phyloP scores from a whole-genome alignment of 2,113 vertebrate species.

The Rhombomys opimus region DNA sequence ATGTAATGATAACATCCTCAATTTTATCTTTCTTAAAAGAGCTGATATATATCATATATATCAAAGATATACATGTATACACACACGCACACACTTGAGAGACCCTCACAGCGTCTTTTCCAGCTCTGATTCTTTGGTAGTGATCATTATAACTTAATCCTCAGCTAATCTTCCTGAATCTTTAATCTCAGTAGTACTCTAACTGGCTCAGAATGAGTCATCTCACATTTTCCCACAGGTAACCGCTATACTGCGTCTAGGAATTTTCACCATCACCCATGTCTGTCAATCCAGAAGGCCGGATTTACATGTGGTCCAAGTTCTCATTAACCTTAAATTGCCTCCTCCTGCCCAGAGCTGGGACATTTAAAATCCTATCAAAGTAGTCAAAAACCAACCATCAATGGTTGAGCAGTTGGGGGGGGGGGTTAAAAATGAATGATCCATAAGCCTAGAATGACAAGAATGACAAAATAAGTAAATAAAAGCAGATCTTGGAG shows the following conservation, averaged over 20 bases:
- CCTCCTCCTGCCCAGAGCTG: conserved; percentile 53
- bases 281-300: conserved; percentile 59
- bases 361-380: conserved; percentile 76
- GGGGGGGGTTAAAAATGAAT: conserved; percentile 67
- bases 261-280: conserved; percentile 1
- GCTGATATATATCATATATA: neutral
- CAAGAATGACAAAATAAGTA: conserved; percentile 59
- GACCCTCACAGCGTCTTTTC: neutral
- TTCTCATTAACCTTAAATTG: conserved; percentile 74
- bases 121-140: neutral
- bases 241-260: conserved; percentile 41
- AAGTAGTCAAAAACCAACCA: conserved; percentile 60
- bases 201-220: conserved; percentile 40
- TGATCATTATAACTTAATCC: neutral
- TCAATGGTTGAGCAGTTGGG: conserved; percentile 10
- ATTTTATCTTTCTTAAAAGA: neutral
- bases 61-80: neutral
- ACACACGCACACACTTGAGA: neutral
- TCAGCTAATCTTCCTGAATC: conserved; percentile 37
- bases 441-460: conserved; percentile 44
- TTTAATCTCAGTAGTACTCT: neutral
- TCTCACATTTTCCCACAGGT: conserved; percentile 41
- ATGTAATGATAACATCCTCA: neutral
- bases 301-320: conserved; percentile 49
- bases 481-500: conserved; percentile 63